Percentiles rank a stretch among this genome's conserved stretches.
Evolutionary conservation across 2,113 vertebrate genomes (phyloP).

Genomic region (Hemichromis elongatus): DNA sequence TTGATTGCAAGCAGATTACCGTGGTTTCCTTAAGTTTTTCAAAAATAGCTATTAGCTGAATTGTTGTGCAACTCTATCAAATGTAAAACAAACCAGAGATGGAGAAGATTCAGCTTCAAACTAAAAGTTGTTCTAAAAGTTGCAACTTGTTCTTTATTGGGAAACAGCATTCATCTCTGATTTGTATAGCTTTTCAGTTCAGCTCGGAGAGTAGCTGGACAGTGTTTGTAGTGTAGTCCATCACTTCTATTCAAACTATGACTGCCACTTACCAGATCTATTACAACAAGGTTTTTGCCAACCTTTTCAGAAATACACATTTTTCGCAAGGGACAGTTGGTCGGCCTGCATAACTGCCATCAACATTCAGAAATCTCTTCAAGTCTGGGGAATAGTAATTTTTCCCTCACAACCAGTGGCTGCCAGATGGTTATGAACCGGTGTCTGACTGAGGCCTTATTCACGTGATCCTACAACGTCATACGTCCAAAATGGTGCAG

Average conservation of each 20-base stretch:
- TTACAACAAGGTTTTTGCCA: background rate
- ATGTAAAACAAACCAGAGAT: background rate
- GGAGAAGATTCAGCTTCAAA: background rate
- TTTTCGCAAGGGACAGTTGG: background rate
- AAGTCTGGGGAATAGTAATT: background rate
- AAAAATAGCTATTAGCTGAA: background rate
- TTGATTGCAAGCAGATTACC: background rate
- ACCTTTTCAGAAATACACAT: background rate
- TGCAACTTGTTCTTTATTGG: background rate
- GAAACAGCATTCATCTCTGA: background rate
- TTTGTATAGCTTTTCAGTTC: background rate
- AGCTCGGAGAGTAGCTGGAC: background rate
- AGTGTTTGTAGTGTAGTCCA: background rate
- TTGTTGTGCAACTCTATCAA: background rate
- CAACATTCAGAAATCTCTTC: background rate
- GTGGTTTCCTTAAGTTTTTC: background rate
- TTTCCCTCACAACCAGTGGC: background rate
- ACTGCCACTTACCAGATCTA: background rate
- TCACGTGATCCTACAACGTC: background rate
- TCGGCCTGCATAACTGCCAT: background rate
- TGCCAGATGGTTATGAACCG: background rate
- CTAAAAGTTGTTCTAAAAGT: background rate
- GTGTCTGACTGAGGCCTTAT: background rate
- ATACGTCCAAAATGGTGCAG: background rate
- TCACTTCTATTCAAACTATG: background rate